Evolutionary conservation across 1,140 invertebrate species (phyloP).

Genomic region (Brachionus asplanchnoidis): DNA sequence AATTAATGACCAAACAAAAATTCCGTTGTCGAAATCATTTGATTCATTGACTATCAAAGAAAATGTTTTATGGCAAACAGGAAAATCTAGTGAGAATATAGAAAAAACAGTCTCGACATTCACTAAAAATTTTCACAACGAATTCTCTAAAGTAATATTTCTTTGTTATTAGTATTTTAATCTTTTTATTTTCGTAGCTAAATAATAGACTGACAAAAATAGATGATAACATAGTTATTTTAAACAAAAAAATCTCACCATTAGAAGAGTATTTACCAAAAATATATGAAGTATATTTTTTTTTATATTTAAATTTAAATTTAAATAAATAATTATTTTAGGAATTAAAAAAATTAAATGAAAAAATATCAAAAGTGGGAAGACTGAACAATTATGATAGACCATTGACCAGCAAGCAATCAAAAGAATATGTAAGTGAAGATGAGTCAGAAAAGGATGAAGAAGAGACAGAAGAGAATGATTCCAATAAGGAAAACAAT

Average conservation of each 20-base stretch:
- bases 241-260: neutral
- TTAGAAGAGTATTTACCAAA: neutral
- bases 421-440: neutral
- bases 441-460: neutral
- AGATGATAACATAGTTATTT: neutral
- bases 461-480: neutral
- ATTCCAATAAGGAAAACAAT: neutral
- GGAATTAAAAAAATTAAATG: slow-evolving; percentile 11
- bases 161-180: neutral
- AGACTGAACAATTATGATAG: neutral
- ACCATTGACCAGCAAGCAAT: neutral
- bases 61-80: neutral
- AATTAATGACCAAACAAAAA: neutral
- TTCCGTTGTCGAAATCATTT: neutral
- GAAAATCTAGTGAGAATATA: neutral
- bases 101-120: neutral
- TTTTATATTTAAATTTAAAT: neutral
- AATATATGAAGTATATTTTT: neutral
- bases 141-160: neutral
- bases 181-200: neutral
- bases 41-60: neutral
- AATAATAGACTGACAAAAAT: neutral
- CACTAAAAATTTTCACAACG: neutral
- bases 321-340: neutral
- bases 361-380: neutral